A percentile compares a stretch with the other conserved stretches of the same genome.
Conservation (phyloP, 2,113 vertebrate species). For the Siniperca chuatsi region DNA sequence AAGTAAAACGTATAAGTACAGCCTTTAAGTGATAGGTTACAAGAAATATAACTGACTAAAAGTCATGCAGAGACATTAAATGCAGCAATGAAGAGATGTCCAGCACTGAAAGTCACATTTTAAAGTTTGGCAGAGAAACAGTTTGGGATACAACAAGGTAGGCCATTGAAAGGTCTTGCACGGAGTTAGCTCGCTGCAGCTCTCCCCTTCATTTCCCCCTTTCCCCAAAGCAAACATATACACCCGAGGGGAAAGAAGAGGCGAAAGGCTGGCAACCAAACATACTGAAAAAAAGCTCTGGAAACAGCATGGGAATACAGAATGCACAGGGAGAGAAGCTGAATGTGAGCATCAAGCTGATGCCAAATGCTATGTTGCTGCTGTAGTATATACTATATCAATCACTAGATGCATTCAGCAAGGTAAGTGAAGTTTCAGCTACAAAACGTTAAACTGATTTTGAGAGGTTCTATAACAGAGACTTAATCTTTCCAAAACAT, state of each 20-base stretch:
- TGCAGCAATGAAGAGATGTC: constrained; percentile 32
- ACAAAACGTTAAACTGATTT: background rate
- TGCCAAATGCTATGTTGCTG: constrained; percentile 24
- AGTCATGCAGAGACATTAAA: background rate
- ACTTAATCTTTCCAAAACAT: background rate
- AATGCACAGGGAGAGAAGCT: constrained; percentile 27
- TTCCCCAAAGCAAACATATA: constrained; percentile 77
- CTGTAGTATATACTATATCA: background rate
- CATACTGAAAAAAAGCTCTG: constrained; percentile 41
- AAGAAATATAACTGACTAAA: background rate
- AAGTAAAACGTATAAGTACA: background rate
- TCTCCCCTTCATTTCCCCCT: constrained; percentile 53
- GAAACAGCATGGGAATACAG: constrained; percentile 60
- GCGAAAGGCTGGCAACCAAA: constrained; percentile 67
- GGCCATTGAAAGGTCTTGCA: constrained; percentile 71
- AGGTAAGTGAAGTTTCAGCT: background rate
- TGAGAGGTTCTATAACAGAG: background rate
- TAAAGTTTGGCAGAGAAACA: constrained; percentile 48
- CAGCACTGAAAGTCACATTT: constrained; percentile 39
- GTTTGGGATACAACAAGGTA: constrained; percentile 75
- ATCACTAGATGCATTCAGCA: constrained; percentile 32
- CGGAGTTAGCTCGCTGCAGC: constrained; percentile 62
- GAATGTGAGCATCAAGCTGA: constrained; percentile 29
- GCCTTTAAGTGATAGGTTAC: background rate
- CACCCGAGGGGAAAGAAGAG: constrained; percentile 72